These are phyloP conservation scores for Illadopsis cleaveri DNA, from an alignment of 2,113 vertebrate genomes.

Conservation along the genomic window DNA sequence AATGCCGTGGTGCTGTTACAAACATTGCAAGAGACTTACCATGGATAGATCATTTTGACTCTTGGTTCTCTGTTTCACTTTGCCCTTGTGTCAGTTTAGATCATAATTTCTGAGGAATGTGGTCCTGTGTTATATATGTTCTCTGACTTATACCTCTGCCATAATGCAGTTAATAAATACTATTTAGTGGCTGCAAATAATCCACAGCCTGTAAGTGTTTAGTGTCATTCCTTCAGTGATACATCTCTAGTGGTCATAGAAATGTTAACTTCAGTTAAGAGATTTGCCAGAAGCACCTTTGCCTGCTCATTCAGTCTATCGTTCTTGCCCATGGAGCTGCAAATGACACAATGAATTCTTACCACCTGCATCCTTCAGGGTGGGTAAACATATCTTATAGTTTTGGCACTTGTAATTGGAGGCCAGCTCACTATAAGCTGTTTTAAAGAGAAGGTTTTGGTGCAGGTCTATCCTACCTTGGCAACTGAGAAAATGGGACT, in stretches of 20 bases:
- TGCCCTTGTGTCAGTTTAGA: neutral
- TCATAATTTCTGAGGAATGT: neutral
- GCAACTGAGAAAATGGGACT: neutral
- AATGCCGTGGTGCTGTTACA: neutral
- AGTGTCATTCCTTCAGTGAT: neutral
- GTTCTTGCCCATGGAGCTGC: neutral
- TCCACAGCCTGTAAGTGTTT: neutral
- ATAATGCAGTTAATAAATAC: neutral
- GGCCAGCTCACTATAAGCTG: neutral
- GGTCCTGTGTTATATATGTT: neutral
- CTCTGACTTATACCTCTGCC: neutral
- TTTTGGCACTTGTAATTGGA: neutral
- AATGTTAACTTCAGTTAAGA: neutral
- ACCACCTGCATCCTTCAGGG: neutral
- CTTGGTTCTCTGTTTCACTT: neutral
- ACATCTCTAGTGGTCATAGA: neutral
- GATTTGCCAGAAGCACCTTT: neutral
- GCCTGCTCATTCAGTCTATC: accelerated
- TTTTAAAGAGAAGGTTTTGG: neutral
- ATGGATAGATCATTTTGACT: neutral
- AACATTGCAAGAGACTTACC: neutral
- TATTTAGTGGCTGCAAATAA: neutral
- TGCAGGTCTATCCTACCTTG: neutral
- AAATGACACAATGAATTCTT: neutral
- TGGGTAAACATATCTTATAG: neutral